Evolutionary conservation across 2,888 invertebrate species (phyloP).

Genomic region (Hyposoter didymator): DNA sequence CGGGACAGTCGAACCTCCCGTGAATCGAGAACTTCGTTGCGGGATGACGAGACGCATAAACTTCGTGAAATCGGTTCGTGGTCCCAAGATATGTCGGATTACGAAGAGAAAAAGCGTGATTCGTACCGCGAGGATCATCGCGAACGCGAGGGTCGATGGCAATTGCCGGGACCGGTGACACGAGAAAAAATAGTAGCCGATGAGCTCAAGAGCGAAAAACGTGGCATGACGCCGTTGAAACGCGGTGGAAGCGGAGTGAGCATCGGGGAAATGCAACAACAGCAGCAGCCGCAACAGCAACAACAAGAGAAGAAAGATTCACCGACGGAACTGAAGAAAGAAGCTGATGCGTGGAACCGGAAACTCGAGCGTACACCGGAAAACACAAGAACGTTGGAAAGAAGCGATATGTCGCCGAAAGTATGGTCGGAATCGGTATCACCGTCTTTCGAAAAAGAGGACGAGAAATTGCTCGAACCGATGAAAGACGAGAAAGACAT

Average conservation of each 20-base stretch:
- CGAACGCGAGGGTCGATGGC: constrained; percentile 76
- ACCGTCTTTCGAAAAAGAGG: constrained; percentile 83
- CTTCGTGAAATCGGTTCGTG: constrained; percentile 79
- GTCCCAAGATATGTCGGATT: constrained; percentile 81
- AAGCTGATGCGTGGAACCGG: constrained; percentile 85
- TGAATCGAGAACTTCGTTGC: constrained; percentile 84
- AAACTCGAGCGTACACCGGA: constrained; percentile 85
- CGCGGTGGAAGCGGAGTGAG: constrained; percentile 75
- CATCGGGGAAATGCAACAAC: constrained; percentile 69
- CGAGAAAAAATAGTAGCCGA: constrained; percentile 87
- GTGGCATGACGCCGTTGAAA: constrained; percentile 85
- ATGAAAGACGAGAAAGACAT: constrained; percentile 82
- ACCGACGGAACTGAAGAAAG: constrained; percentile 86
- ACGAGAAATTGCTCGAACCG: constrained; percentile 84
- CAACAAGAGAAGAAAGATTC: constrained; percentile 81
- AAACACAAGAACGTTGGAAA: constrained; percentile 68
- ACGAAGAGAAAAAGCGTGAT: constrained; percentile 82
- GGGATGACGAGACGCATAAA: constrained; percentile 79
- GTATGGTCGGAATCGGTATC: constrained; percentile 85
- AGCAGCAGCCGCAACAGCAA: constrained; percentile 43
- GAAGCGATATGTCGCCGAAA: constrained; percentile 79
- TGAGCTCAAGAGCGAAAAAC: constrained; percentile 85
- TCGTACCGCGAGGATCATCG: constrained; percentile 80
- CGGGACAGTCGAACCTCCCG: constrained; percentile 86
- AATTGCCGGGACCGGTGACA: constrained; percentile 87